Evolutionary conservation across 2,113 vertebrate genomes (phyloP), one percentile per base, ranked within the genome.

Genomic region (Aspiorhynchus laticeps): DNA sequence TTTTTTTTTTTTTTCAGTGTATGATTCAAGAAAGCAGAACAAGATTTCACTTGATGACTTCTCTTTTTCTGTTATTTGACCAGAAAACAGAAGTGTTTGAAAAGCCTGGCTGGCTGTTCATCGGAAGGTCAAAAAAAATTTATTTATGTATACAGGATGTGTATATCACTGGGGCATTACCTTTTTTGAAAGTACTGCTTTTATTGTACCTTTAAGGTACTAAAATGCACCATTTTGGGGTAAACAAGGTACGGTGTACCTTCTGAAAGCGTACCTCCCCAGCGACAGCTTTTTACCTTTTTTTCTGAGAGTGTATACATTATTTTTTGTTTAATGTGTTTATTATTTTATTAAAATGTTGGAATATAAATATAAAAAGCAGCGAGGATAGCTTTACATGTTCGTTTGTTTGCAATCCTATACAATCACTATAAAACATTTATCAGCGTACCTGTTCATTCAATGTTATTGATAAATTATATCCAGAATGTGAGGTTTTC

Each of bases 21-120:
- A 56, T 78, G 43, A 80, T 69, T 71, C 28, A 48, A 69, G 43
- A 41, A 46, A 71, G 41, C 38, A 24, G 67, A 86, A 67, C 31
- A n/a, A 5, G 31, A 65, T 56, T 77, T 9, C 7, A 83, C 36
- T 26, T 3, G 7, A 33, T 28, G 48, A 19, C 51, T 53, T 80
- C 14, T 84, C 41, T 31, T 51, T 33, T 36, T 83, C 36, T 76
- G 36, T 41, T 26, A 38, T 73, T 38, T 73, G 51, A 53, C 19
- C 19, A 11, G 17, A 26, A 21, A 36, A 10, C 33, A 38, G 19
- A 73, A 24, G 69, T 41, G 21, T 24, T 12, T 73, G 69, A 73
- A 24, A 73, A n/a, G 19, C 36, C 10, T 12, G 24, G 4, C 4
- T 73, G 36, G 36, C 4, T 61, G 56, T 10, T 61, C 56, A 7